Evolutionary conservation across 1,140 invertebrate species (phyloP).

Genomic region (Wasmannia auropunctata): DNA sequence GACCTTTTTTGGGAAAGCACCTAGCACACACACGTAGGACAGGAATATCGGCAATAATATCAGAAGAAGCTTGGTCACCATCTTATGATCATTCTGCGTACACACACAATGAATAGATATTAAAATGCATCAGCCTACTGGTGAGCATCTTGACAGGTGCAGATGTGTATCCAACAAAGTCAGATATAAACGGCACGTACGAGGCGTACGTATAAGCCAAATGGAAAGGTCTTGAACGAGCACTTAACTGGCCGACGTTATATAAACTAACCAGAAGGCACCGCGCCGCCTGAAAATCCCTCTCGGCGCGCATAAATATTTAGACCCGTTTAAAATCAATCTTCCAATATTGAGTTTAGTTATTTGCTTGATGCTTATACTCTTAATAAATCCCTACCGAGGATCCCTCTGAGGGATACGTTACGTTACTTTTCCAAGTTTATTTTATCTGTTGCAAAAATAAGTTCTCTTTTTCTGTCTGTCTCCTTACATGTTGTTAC

Average conservation of each 20-base stretch:
- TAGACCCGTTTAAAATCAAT: constrained; percentile 68
- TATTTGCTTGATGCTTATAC: constrained; percentile 64
- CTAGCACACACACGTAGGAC: constrained; percentile 38
- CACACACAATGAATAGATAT: constrained; percentile 39
- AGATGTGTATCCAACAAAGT: constrained; percentile 62
- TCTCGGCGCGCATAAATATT: constrained; percentile 71
- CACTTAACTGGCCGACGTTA: constrained; percentile 72
- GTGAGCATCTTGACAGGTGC: constrained; percentile 14
- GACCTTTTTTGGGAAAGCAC: constrained; percentile 52
- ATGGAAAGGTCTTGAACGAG: constrained; percentile 62
- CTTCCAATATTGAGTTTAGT: constrained; percentile 63
- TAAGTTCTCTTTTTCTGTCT: constrained; percentile 10
- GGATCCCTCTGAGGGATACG: neutral
- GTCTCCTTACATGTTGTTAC: neutral
- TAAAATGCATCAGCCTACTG: neutral
- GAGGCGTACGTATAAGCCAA: constrained; percentile 2
- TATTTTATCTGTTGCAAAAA: constrained; percentile 24
- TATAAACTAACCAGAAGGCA: constrained; percentile 68
- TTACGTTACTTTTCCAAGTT: neutral
- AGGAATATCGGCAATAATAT: constrained; percentile 57
- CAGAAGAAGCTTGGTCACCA: constrained; percentile 63
- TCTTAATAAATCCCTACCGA: constrained; percentile 44
- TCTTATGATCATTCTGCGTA: constrained; percentile 66
- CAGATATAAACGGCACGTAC: constrained; percentile 9
- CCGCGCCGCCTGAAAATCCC: constrained; percentile 53